phyloP scores from a whole-genome alignment of 2,113 vertebrate species.

The Oncorhynchus clarkii region DNA sequence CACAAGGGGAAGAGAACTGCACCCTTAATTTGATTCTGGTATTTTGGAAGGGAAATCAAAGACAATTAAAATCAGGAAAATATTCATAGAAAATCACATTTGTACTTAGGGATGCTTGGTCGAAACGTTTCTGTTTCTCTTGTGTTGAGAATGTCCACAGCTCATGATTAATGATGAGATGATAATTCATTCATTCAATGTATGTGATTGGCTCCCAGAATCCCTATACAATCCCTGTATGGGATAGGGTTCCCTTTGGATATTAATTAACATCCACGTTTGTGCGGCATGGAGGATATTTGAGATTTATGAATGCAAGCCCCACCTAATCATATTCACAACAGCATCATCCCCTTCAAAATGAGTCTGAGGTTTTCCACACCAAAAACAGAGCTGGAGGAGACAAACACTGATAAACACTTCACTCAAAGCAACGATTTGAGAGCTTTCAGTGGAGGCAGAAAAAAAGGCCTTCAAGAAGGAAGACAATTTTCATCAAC shows the following conservation, averaged over 20 bases:
- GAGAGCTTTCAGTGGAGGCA: constrained; percentile 18
- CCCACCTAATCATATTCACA: constrained; percentile 11
- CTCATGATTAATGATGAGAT: background rate
- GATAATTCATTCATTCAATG: background rate
- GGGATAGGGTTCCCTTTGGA: background rate
- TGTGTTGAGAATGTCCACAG: constrained; percentile 9
- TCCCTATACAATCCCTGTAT: background rate
- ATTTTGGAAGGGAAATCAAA: constrained; percentile 76
- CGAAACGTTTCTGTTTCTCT: constrained; percentile 44
- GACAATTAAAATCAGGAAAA: constrained; percentile 83
- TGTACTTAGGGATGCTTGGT: constrained; percentile 40
- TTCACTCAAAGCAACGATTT: constrained; percentile 24
- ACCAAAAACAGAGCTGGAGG: constrained; percentile 23
- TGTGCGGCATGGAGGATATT: too few relatives aligned
- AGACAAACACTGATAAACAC: constrained; percentile 26
- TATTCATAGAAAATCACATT: constrained; percentile 63
- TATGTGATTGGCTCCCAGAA: background rate
- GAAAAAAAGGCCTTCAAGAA: constrained; percentile 25
- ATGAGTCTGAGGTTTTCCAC: constrained; percentile 17
- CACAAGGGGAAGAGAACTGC: constrained; percentile 74
- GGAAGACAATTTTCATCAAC: constrained; percentile 49
- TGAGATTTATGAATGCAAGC: constrained; percentile 10
- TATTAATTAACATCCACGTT: background rate
- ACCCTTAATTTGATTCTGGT: constrained; percentile 84
- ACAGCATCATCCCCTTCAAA: constrained; percentile 7